phyloP scores from a whole-genome alignment of 2,113 vertebrate species.

The Benitochromis conjunctus region DNA sequence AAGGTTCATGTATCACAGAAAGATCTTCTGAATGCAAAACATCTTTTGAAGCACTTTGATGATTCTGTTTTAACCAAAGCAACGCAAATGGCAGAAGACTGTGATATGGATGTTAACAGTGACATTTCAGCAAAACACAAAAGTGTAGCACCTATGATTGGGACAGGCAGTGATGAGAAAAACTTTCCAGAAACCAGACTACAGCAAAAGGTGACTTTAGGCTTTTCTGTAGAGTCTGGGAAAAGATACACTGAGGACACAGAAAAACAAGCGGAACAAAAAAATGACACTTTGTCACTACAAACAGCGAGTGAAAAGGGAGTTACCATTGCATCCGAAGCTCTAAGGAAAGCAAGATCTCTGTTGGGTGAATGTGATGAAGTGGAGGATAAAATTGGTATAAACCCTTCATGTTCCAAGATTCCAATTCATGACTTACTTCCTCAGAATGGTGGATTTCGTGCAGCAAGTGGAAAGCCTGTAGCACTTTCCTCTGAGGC shows the following conservation, averaged over 20 bases:
- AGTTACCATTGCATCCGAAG: slow-evolving; percentile 69
- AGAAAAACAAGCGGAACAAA: not conserved
- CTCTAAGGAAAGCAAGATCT: slow-evolving; percentile 70
- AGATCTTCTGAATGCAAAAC: slow-evolving; percentile 4
- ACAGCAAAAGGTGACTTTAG: not conserved
- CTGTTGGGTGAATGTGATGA: slow-evolving; percentile 67
- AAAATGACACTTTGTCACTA: not conserved
- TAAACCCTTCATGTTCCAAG: not conserved
- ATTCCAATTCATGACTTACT: not conserved
- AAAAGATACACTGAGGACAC: not conserved
- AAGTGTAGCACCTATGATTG: not conserved
- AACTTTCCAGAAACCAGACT: not conserved
- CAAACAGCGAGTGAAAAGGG: slow-evolving; percentile 73
- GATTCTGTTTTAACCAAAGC: not conserved
- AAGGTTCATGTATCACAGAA: slow-evolving; percentile 2
- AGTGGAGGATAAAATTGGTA: not conserved
- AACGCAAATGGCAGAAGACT: not conserved
- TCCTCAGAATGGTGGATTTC: slow-evolving; percentile 68
- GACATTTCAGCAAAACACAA: not conserved
- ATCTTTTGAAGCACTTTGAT: not conserved
- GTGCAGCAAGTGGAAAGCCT: slow-evolving; percentile 75
- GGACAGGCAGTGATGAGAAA: not conserved
- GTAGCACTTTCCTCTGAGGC: slow-evolving; percentile 72
- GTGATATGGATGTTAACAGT: not conserved
- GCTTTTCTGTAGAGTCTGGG: not conserved